Conservation (phyloP, 2,797 vertebrate species). For the Buceros bicornis region DNA sequence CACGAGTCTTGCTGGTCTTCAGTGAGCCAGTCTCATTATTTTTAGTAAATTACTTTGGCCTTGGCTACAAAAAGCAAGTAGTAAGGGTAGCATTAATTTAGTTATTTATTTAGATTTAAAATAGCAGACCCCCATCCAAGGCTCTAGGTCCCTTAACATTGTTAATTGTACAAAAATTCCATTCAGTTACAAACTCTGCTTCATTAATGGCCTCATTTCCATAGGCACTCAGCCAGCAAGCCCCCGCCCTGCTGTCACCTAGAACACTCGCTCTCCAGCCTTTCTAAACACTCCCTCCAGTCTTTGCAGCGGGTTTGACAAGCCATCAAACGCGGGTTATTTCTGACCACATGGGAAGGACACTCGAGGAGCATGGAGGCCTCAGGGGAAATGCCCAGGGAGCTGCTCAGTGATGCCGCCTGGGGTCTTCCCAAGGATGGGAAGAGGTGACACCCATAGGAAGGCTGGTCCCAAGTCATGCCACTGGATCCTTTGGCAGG, state of each 20-base stretch:
- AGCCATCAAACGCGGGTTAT: accelerated
- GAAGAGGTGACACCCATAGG: not conserved
- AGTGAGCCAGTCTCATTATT: slow-evolving; percentile 5
- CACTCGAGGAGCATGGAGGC: not conserved
- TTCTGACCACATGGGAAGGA: not conserved
- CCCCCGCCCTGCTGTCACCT: not conserved
- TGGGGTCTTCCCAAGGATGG: accelerated
- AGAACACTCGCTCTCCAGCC: not conserved
- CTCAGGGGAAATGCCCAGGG: not conserved
- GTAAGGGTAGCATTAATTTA: not conserved
- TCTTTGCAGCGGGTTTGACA: accelerated
- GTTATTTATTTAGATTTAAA: slow-evolving; percentile 20
- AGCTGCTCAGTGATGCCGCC: not conserved
- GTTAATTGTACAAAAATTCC: slow-evolving; percentile 8
- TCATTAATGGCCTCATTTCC: not conserved
- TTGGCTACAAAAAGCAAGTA: not conserved
- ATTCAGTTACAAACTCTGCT: not conserved
- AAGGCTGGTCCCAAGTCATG: not conserved
- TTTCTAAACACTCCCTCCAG: not conserved
- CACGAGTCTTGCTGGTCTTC: not conserved
- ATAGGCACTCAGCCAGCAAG: not conserved
- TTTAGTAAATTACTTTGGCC: slow-evolving; percentile 9
- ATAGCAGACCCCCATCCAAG: not conserved
- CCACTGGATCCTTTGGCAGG: not conserved
- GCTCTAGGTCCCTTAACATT: not conserved